Percentiles rank a stretch among this genome's conserved stretches.
Evolutionary conservation across 1,140 invertebrate species (phyloP).

Genomic region (Brachionus calyciflorus): DNA sequence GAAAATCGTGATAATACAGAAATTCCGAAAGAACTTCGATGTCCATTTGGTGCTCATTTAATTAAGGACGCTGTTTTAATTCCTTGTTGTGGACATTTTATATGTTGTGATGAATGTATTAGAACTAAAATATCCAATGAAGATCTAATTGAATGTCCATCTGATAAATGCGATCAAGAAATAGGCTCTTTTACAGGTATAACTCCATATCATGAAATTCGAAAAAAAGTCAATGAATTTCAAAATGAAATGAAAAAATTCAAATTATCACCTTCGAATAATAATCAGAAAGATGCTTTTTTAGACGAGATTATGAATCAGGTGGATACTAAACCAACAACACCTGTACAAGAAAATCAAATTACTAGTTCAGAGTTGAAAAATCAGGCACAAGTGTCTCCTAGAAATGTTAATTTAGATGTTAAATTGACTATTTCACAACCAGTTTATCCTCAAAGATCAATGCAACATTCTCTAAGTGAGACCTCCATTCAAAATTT

Average conservation of each 20-base stretch:
- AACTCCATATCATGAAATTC: slow-evolving; percentile 32
- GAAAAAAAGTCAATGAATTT: not conserved
- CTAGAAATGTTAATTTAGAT: not conserved
- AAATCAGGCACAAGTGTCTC: not conserved
- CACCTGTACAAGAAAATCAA: not conserved
- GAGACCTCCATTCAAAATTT: not conserved
- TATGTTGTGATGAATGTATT: slow-evolving; percentile 44
- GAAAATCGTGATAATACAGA: not conserved
- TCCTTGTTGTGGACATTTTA: slow-evolving; percentile 42
- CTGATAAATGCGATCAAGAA: slow-evolving; percentile 35
- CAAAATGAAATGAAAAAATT: not conserved
- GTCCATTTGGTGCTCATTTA: slow-evolving; percentile 33
- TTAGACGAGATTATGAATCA: too few relatives aligned
- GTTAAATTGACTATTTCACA: too few relatives aligned
- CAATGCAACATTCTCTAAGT: slow-evolving; percentile 3
- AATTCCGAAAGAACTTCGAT: slow-evolving; percentile 4
- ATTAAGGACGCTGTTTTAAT: slow-evolving; percentile 41
- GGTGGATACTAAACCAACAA: too few relatives aligned
- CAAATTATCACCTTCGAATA: not conserved
- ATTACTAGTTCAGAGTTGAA: too few relatives aligned
- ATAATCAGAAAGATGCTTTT: not conserved
- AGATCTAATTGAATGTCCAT: slow-evolving; percentile 27
- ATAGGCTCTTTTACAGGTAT: slow-evolving; percentile 12
- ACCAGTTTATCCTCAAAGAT: not conserved
- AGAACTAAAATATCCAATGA: slow-evolving; percentile 24